Conservation (phyloP, 2,797 vertebrate genomes). For the Cyprinodon diabolis region DNA sequence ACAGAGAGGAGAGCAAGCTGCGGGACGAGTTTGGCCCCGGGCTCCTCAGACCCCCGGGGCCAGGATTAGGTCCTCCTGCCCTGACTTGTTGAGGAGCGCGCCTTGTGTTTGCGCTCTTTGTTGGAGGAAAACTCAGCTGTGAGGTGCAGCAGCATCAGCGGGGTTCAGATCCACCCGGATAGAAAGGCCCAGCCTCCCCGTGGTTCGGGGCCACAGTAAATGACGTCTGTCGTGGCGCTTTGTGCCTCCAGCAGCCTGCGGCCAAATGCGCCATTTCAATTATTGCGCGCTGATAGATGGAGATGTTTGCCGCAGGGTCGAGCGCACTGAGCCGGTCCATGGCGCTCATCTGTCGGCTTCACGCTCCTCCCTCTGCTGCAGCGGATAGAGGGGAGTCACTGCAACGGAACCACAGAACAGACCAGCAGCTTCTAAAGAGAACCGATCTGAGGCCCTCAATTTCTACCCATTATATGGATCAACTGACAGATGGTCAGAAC, state of each 20-base stretch:
- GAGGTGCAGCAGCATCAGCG: neutral
- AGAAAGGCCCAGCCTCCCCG: constrained; percentile 70
- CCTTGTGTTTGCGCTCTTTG: neutral
- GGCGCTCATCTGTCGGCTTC: neutral
- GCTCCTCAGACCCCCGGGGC: constrained; percentile 83
- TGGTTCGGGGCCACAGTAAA: constrained; percentile 76
- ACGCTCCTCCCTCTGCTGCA: neutral
- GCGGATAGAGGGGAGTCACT: neutral
- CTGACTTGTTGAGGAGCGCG: constrained; percentile 8
- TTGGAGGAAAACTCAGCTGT: neutral
- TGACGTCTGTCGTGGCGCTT: constrained; percentile 85
- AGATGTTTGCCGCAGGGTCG: constrained; percentile 65
- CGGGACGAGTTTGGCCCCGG: constrained; percentile 81
- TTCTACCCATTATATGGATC: no score
- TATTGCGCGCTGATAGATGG: constrained; percentile 79
- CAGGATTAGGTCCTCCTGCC: constrained; percentile 78
- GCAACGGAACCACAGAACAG: neutral
- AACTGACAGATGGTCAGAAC: no score
- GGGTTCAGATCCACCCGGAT: neutral
- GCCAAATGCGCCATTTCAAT: constrained; percentile 88
- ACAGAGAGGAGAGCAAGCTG: constrained; percentile 71
- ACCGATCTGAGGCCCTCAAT: no score
- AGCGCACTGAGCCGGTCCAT: constrained; percentile 18
- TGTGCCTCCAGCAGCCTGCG: constrained; percentile 74
- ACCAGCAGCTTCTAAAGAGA: no score